Percentiles rank a stretch among this genome's conserved stretches.
Evolutionary conservation across 2,797 vertebrate species (phyloP).

Genomic region (Chelon labrosus): DNA sequence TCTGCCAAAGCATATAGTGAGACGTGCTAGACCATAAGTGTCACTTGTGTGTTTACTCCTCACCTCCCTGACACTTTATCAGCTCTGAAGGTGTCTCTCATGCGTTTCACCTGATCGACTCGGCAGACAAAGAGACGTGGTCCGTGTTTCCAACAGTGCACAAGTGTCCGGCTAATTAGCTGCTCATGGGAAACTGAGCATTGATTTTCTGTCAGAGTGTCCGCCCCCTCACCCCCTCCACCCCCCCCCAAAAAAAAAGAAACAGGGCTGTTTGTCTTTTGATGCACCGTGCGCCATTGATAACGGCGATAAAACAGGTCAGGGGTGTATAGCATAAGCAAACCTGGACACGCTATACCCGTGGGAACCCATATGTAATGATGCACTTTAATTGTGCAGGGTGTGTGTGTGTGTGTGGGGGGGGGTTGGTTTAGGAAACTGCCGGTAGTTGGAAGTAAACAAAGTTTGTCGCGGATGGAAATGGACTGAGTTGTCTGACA

Average conservation of each 20-base stretch:
- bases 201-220: conserved; percentile 88
- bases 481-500: conserved; percentile 73
- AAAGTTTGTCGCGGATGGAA: conserved; percentile 80
- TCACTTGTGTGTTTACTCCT: conserved; percentile 79
- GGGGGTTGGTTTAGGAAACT: conserved; percentile 52
- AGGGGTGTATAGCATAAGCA: conserved; percentile 76
- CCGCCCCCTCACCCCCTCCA: conserved; percentile 52
- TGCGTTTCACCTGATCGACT: conserved; percentile 84
- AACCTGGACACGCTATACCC: conserved; percentile 74
- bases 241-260: conserved; percentile 34
- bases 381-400: conserved; percentile 74
- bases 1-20: conserved; percentile 69
- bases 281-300: conserved; percentile 84
- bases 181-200: conserved; percentile 86
- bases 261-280: conserved; percentile 84
- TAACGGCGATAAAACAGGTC: conserved; percentile 84
- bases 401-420: too few relatives aligned
- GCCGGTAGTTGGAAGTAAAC: conserved; percentile 65
- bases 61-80: conserved; percentile 82
- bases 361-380: conserved; percentile 83
- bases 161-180: conserved; percentile 90
- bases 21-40: conserved; percentile 68
- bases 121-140: conserved; percentile 81
- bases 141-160: conserved; percentile 82
- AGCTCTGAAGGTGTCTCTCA: conserved; percentile 75